Evolutionary conservation across 2,888 invertebrate genomes (phyloP).

Genomic region (Morpho deidamia): DNA sequence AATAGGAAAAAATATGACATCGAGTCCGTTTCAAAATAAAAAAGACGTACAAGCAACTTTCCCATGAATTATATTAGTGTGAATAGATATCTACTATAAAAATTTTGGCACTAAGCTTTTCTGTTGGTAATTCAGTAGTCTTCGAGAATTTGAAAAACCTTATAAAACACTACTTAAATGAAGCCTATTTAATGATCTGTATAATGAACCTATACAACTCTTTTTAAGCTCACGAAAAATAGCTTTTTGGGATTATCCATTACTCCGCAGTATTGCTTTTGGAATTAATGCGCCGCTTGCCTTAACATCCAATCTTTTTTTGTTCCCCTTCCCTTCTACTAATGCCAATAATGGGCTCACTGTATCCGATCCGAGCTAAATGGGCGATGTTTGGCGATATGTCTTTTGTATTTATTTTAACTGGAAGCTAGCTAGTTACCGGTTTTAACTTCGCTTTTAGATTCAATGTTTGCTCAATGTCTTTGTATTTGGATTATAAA

Average conservation of each 20-base stretch:
- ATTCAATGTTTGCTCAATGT: not conserved
- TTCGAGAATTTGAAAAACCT: no score
- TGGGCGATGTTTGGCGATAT: slow-evolving; percentile 26
- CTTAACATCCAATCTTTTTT: slow-evolving; percentile 50
- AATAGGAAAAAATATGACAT: no score
- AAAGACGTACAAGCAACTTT: no score
- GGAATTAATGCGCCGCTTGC: slow-evolving; percentile 61
- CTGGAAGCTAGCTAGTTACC: slow-evolving; percentile 14
- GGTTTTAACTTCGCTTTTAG: slow-evolving; percentile 10
- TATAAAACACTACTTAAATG: no score
- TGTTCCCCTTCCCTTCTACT: slow-evolving; percentile 39
- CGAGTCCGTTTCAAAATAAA: no score
- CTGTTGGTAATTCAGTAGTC: no score
- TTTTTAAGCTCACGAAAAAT: slow-evolving; percentile 37
- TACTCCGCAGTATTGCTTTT: slow-evolving; percentile 56
- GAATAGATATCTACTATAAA: no score
- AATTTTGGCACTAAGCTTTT: no score
- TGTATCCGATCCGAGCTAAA: slow-evolving; percentile 33
- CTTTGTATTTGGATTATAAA: no score
- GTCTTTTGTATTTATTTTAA: slow-evolving; percentile 23
- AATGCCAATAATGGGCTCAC: slow-evolving; percentile 49
- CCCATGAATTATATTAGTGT: no score
- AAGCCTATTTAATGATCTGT: no score
- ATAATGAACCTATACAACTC: no score
- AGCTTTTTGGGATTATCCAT: slow-evolving; percentile 57